These are phyloP conservation scores for Casuarius casuarius DNA, from an alignment of 2,113 vertebrate species.

Conservation along the genomic window DNA sequence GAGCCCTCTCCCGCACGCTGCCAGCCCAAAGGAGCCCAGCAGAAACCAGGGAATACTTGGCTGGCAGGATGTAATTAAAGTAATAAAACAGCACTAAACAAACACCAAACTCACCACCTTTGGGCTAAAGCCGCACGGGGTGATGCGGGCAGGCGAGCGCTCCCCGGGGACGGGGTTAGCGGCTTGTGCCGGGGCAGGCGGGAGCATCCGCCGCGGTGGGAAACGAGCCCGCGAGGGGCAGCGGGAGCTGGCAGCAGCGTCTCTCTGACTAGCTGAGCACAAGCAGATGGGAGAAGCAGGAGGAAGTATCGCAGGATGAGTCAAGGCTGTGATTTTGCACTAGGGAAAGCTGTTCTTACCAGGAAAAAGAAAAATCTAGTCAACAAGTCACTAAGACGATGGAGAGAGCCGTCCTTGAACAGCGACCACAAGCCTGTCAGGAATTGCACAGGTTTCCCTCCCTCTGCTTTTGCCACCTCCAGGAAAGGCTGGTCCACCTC, in stretches of 20 bases:
- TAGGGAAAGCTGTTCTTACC: neutral
- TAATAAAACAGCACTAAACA: neutral
- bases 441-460: neutral
- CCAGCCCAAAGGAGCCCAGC: neutral
- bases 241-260: neutral
- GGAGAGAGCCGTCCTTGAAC: neutral
- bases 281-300: conserved; percentile 45
- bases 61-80: neutral
- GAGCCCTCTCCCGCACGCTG: neutral
- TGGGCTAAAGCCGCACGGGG: too few relatives aligned
- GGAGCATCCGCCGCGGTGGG: neutral
- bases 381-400: neutral
- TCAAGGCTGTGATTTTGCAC: neutral
- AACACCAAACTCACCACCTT: neutral
- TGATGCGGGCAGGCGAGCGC: too few relatives aligned
- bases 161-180: neutral
- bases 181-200: neutral
- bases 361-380: neutral
- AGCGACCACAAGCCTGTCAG: neutral
- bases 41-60: neutral
- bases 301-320: neutral
- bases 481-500: neutral
- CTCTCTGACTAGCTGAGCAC: neutral
- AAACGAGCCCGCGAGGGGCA: rapidly evolving
- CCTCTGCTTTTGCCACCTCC: neutral